These are phyloP conservation scores for Colaptes auratus DNA, from an alignment of 2,113 vertebrate genomes.

Conservation along the genomic window DNA sequence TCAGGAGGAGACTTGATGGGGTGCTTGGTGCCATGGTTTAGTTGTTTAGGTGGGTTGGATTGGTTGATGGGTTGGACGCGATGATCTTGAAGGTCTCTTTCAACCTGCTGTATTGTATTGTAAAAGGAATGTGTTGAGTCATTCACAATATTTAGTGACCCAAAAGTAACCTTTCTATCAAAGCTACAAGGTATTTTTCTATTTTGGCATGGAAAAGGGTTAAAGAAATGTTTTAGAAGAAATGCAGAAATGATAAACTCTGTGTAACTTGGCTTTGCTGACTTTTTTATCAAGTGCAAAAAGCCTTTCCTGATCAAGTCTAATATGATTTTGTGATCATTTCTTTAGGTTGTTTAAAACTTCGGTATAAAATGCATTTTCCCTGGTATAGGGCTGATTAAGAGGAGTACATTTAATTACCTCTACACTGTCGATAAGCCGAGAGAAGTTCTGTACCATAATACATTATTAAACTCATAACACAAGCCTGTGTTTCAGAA, in stretches of 20 bases:
- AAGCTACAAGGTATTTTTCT: background rate
- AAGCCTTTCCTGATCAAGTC: background rate
- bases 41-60: too few species aligned
- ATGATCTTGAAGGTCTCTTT: too few species aligned
- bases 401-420: background rate
- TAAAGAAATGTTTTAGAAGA: background rate
- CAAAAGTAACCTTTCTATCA: background rate
- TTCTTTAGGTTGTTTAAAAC: slow-evolving; percentile 28
- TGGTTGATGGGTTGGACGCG: too few species aligned
- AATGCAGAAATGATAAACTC: background rate
- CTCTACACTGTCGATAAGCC: slow-evolving; percentile 18
- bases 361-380: background rate
- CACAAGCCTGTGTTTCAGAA: slow-evolving; percentile 37
- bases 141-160: background rate
- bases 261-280: background rate
- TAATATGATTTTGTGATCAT: background rate
- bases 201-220: background rate
- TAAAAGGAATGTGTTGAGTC: background rate
- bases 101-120: too few species aligned
- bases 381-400: background rate
- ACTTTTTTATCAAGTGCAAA: background rate
- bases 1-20: too few species aligned
- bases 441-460: slow-evolving; percentile 35
- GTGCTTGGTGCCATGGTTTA: too few species aligned
- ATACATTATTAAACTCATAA: slow-evolving; percentile 53